Base-by-base conservation (phyloP, 2,113 vertebrate genomes). In the Hypomesus transpacificus region DNA sequence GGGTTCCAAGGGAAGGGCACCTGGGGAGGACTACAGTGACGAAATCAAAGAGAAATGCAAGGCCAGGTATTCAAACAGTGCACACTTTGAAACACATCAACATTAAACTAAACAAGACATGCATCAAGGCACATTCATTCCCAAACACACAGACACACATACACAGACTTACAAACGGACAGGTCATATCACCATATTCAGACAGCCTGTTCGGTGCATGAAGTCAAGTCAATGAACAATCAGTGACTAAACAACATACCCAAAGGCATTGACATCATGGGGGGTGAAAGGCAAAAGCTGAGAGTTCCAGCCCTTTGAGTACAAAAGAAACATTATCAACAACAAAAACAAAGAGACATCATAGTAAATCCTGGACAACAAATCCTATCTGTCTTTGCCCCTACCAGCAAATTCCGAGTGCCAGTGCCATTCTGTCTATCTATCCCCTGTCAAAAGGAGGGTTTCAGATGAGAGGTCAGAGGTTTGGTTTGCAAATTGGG, bases 221-320 rank as follows among this genome's bases (percentile, higher is more conserved):
- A 67, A 83, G 80, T 83, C 73, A 65, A 73, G 64, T 78, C 74
- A 56, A 75, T 34, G 39, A 46, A 82, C 76, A 65, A 68, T 77
- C 24, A 81, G 82, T 46, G 20, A 85, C 78, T 75, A 51, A 59
- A 66, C 46, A 51, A 75, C 71, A 74, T 75, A 76, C 79, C 70
- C 82, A 79, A 74, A 84, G 87, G 87, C 81, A 77, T 70, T 80
- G 79, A 85, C 81, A 88, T 88, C 83, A 81, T 78, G 71, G 83
- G 83, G 77, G 80, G 78, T 78, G 79, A 84, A 89, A 89, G 85
- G 83, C 84, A 84, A 87, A 88, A 80, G 78, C 84, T 88, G 83
- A 84, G 39, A 73, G 79, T 73, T 85, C 62, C 75, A 87, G 88
- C 83, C 86, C 89, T 89, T 89, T 75, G 75, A 82, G 67, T 84